A percentile compares a stretch with the other conserved stretches of the same genome.
Conservation (phyloP, 2,888 invertebrate genomes). For the Carabus problematicus region DNA sequence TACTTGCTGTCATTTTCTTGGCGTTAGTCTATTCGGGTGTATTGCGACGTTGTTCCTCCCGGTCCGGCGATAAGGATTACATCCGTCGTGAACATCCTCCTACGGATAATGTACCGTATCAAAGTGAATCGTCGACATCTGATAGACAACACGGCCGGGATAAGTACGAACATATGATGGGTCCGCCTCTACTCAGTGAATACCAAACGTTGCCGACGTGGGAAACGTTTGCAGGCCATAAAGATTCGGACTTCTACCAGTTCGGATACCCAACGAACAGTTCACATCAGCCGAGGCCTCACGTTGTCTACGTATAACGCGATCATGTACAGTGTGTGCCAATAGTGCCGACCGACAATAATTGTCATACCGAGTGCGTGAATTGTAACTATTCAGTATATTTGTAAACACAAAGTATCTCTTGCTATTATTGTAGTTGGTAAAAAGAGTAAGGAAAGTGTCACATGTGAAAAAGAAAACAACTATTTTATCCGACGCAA, state of each 20-base stretch:
- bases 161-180: conserved; percentile 52
- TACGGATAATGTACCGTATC: background rate
- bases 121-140: background rate
- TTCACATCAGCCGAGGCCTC: conserved; percentile 24
- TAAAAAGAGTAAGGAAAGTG: background rate
- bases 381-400: conserved; percentile 14
- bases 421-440: background rate
- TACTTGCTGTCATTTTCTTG: conserved; percentile 46
- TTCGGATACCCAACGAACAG: conserved; percentile 26
- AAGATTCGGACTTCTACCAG: conserved; percentile 45
- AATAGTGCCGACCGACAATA: conserved; percentile 34
- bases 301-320: conserved; percentile 34
- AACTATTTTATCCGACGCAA: background rate
- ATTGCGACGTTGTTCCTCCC: conserved; percentile 9
- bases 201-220: conserved; percentile 56
- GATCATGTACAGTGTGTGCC: conserved; percentile 12
- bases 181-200: conserved; percentile 54
- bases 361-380: conserved; percentile 12
- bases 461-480: background rate
- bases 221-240: conserved; percentile 53
- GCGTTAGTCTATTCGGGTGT: conserved; percentile 24
- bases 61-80: background rate
- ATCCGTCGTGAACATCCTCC: background rate
- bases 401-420: background rate
- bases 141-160: conserved; percentile 17